phyloP scores from a whole-genome alignment of 35 echinoderm and acorn worm species.

The Nesometra sesokonis region DNA sequence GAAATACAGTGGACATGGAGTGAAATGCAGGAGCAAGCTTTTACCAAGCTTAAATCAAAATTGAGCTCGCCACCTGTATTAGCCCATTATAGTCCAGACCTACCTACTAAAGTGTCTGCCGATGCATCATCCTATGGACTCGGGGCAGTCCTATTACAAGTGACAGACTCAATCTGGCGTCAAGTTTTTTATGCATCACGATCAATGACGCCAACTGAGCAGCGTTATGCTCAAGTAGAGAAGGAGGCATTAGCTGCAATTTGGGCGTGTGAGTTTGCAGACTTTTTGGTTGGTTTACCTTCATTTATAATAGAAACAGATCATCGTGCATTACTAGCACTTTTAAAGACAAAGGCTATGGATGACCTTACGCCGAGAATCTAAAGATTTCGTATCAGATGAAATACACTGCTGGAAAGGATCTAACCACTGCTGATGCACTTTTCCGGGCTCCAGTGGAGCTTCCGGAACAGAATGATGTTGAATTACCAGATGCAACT shows the following conservation, averaged over 20 bases:
- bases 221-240: neutral
- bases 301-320: slow-evolving; percentile 42
- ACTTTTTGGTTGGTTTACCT: slow-evolving; percentile 26
- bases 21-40: neutral
- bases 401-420: slow-evolving; percentile 14
- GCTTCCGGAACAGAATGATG: neutral
- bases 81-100: neutral
- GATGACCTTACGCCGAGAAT: slow-evolving; percentile 31
- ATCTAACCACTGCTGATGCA: neutral
- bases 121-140: slow-evolving; percentile 35
- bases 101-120: slow-evolving; percentile 22
- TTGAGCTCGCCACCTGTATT: neutral
- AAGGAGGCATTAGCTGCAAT: neutral
- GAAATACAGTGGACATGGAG: neutral
- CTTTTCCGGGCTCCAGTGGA: neutral
- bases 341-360: slow-evolving; percentile 24
- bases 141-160: slow-evolving; percentile 16
- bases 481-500: neutral
- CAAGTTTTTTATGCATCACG: neutral
- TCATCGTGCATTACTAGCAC: slow-evolving; percentile 45
- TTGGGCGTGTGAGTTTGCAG: slow-evolving; percentile 46
- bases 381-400: slow-evolving; percentile 48
- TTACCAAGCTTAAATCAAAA: slow-evolving; percentile 1
- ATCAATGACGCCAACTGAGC: neutral
- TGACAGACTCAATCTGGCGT: neutral